Evolutionary conservation across 1,140 invertebrate species (phyloP).

Genomic region (Heliothis subflexa): DNA sequence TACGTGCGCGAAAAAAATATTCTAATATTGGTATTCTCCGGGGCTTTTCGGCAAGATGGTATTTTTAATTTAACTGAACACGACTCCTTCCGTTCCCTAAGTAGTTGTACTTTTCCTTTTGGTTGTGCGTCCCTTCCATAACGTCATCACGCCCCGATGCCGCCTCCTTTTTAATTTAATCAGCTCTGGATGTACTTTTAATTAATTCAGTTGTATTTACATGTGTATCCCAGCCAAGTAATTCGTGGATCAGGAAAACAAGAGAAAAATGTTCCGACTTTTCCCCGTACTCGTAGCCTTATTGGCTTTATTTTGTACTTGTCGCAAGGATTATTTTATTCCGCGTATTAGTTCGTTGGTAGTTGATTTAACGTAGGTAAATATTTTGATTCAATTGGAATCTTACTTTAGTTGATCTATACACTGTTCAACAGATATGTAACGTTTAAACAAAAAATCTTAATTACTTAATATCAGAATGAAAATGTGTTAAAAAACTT

Average conservation of each 20-base stretch:
- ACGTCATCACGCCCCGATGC: not conserved
- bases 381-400: not conserved
- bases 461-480: too few relatives aligned
- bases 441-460: too few relatives aligned
- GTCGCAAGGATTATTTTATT: conserved; percentile 7
- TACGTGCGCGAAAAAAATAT: conserved; percentile 31
- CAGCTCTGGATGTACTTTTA: conserved; percentile 12
- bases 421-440: too few relatives aligned
- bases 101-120: conserved; percentile 18
- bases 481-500: not conserved
- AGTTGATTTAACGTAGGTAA: not conserved
- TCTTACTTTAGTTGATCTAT: too few relatives aligned
- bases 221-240: not conserved
- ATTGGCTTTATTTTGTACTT: not conserved
- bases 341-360: not conserved
- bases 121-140: not conserved
- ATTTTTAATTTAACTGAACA: conserved; percentile 42
- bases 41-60: conserved; percentile 30
- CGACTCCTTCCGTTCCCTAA: not conserved
- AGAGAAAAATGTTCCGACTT: conserved; percentile 5
- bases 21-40: conserved; percentile 35
- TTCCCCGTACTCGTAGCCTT: not conserved
- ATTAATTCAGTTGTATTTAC: conserved; percentile 33
- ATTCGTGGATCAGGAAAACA: not conserved
- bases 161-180: conserved; percentile 24